Evolutionary conservation across 2,113 vertebrate genomes (phyloP).

Genomic region (Bolborhynchus lineola): DNA sequence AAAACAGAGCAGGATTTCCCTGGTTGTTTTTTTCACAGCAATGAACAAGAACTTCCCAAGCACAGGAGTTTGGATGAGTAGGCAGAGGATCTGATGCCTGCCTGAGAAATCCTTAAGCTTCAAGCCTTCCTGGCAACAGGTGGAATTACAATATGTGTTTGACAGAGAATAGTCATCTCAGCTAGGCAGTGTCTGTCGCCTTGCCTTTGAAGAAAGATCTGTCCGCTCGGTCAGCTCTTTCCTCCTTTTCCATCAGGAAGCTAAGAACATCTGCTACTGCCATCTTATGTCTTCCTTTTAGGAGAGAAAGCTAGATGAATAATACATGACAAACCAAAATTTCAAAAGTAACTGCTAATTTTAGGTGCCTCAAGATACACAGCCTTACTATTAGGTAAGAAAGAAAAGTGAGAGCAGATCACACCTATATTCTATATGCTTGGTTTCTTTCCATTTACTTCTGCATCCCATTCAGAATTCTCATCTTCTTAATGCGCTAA

Average conservation of each 20-base stretch:
- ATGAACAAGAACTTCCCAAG: neutral
- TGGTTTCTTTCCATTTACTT: constrained; percentile 33
- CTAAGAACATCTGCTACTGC: constrained; percentile 1
- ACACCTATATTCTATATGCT: neutral
- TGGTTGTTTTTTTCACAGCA: neutral
- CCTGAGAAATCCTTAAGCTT: neutral
- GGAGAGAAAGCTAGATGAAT: constrained; percentile 8
- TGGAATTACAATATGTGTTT: neutral
- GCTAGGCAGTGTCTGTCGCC: neutral
- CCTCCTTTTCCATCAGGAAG: neutral
- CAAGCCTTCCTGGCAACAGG: constrained; percentile 4
- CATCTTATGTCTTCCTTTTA: neutral
- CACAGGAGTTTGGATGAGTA: neutral
- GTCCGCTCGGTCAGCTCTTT: neutral
- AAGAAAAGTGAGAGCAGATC: neutral
- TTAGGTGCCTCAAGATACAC: constrained; percentile 1
- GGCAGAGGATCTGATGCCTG: neutral
- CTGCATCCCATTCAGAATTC: constrained; percentile 27
- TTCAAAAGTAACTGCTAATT: constrained; percentile 20
- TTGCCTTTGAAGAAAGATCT: neutral
- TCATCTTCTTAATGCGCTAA: neutral
- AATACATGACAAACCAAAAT: constrained; percentile 2
- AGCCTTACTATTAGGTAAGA: constrained; percentile 7
- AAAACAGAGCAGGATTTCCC: neutral
- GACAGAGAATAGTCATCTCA: neutral